Conservation (phyloP, 2,888 invertebrate species). For the Tipula helvola region DNA sequence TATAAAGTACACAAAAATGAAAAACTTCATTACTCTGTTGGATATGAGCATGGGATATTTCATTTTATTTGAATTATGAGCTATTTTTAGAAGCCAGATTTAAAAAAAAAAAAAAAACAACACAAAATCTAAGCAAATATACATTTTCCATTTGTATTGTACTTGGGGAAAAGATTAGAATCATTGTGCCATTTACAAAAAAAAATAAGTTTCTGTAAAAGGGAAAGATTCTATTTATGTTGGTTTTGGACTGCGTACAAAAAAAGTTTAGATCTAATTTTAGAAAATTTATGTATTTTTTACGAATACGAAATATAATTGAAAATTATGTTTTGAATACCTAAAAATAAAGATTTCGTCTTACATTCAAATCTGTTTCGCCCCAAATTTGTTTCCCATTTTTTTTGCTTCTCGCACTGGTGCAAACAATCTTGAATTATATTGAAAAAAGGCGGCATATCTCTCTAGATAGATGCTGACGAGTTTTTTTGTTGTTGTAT, state of each 20-base stretch:
- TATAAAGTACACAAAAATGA: not conserved
- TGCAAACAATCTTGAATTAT: not conserved
- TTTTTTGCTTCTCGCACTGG: not conserved
- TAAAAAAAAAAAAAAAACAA: not conserved
- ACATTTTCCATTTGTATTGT: no score
- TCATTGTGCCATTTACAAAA: not conserved
- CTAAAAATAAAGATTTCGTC: not conserved
- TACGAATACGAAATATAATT: not conserved
- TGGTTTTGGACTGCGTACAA: no score
- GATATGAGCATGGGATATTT: not conserved
- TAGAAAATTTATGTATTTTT: not conserved
- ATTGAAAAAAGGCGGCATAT: not conserved
- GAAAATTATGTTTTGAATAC: not conserved
- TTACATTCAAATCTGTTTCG: not conserved
- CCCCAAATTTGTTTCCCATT: not conserved
- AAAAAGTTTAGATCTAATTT: not conserved
- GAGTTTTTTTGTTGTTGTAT: not conserved
- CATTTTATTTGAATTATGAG: not conserved
- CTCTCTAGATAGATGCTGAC: not conserved
- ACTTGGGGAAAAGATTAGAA: not conserved
- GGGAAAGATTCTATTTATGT: not conserved
- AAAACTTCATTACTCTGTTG: not conserved
- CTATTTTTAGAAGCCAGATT: not conserved
- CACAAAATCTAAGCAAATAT: no score
- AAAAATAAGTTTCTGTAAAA: not conserved